phyloP scores from a whole-genome alignment of 2,113 vertebrate species.

The Indicator indicator region DNA sequence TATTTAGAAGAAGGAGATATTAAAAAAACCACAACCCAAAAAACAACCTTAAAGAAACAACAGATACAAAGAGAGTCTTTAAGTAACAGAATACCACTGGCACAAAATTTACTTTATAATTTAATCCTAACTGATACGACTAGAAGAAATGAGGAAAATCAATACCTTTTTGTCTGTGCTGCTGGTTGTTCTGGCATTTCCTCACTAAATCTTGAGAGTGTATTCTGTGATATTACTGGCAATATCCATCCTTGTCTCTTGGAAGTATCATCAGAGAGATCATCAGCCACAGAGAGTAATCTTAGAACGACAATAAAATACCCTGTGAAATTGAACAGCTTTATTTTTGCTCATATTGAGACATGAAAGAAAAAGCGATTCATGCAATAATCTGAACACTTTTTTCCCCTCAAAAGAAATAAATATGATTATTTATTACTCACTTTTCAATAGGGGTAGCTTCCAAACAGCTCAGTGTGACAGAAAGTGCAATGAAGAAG shows the following conservation, averaged over 20 bases:
- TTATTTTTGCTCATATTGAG: neutral
- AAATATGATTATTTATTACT: constrained; percentile 32
- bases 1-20: neutral
- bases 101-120: neutral
- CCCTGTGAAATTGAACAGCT: neutral
- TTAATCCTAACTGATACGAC: neutral
- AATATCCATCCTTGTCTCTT: constrained; percentile 73
- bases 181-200: constrained; percentile 62
- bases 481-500: constrained; percentile 77
- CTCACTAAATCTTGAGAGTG: constrained; percentile 63
- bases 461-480: constrained; percentile 77
- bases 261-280: constrained; percentile 64
- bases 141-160: neutral
- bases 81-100: neutral
- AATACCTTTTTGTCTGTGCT: constrained; percentile 76
- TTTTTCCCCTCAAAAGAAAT: neutral
- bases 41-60: neutral
- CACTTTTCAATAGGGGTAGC: constrained; percentile 84
- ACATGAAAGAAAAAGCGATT: neutral
- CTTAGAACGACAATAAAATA: constrained; percentile 40
- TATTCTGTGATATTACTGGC: constrained; percentile 69
- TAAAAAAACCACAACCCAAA: too few relatives aligned
- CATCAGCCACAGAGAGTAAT: constrained; percentile 32
- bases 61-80: neutral
- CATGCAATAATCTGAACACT: neutral